Conservation (phyloP, 2,888 invertebrate species). For the Adineta ricciae region DNA sequence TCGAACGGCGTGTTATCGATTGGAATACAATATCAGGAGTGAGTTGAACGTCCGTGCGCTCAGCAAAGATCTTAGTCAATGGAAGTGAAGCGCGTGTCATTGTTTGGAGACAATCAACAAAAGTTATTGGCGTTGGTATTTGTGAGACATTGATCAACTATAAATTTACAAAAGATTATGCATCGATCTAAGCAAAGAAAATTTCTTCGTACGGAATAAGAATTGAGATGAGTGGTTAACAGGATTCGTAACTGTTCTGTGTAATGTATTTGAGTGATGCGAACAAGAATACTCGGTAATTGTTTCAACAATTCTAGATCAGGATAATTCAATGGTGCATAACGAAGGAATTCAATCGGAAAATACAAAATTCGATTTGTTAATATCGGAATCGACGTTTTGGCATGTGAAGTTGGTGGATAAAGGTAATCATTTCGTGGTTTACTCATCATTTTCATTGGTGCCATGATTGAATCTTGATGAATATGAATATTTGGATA, state of each 20-base stretch:
- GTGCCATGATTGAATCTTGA: neutral
- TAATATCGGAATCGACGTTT: neutral
- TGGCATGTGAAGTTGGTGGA: neutral
- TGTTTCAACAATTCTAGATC: neutral
- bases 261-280: slow-evolving; percentile 3
- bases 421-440: neutral
- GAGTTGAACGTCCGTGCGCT: too few species aligned
- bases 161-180: neutral
- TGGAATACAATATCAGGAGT: slow-evolving; percentile 1
- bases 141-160: neutral
- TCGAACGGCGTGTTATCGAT: slow-evolving; percentile 23
- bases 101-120: neutral
- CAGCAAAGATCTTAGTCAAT: too few species aligned
- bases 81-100: neutral
- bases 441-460: neutral
- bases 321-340: neutral
- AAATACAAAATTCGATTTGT: neutral
- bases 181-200: too few species aligned
- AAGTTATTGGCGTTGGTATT: neutral
- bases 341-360: neutral
- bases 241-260: neutral
- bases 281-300: neutral
- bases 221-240: neutral
- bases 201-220: neutral
- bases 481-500: neutral